Evolutionary conservation across 2,797 vertebrate species (phyloP), one percentile per base, ranked within the genome.

Genomic region (Aselliscus stoliczkanus): DNA sequence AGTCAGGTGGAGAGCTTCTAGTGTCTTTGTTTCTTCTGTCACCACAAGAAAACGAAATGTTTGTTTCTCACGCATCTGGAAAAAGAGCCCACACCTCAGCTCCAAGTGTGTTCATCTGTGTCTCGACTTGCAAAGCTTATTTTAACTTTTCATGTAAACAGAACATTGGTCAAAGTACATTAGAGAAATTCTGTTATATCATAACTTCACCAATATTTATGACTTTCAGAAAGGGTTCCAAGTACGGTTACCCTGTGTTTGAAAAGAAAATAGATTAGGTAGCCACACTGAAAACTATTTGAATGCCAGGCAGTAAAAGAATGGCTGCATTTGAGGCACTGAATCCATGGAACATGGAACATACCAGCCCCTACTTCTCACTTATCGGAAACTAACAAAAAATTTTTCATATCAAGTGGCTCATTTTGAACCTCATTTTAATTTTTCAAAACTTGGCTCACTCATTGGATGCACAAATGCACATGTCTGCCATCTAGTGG

Each of bases 401-500:
- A 31, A 37, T 79, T 79, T 34, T 44, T 83, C 31, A 3, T 9
- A 34, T n/a, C 47, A 60, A 88, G n/a, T 27, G 90, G 31, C 23
- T 69, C 54, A 29, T 42, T 77, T 65, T 31, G 77, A 93, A 94
- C 29, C 21, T 87, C 62, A 47, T 70, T 87, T 75, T 77, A 54
- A 56, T 84, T 83, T 90, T 87, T 96, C 29, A 58, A 92, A 92
- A 67, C 39, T 42, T 58, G 52, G 86, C 29, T 42, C 34, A 8
- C 12, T 91, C 82, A 37, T 17, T 82, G 81, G 88, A 92, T n/a
- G 62, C 44, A 89, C 2, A 83, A 82, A 34, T 88, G 73, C 72
- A 25, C 21, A 34, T 62, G 83, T 85, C 90, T 94, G 95, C 97
- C 97, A 97, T 85, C 97, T 97, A 95, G 96, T 97, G 97, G 94